Evolutionary conservation across 2,113 vertebrate species (phyloP), one percentile per base, ranked within the genome.

Genomic region (Protobothrops flavoviridis): DNA sequence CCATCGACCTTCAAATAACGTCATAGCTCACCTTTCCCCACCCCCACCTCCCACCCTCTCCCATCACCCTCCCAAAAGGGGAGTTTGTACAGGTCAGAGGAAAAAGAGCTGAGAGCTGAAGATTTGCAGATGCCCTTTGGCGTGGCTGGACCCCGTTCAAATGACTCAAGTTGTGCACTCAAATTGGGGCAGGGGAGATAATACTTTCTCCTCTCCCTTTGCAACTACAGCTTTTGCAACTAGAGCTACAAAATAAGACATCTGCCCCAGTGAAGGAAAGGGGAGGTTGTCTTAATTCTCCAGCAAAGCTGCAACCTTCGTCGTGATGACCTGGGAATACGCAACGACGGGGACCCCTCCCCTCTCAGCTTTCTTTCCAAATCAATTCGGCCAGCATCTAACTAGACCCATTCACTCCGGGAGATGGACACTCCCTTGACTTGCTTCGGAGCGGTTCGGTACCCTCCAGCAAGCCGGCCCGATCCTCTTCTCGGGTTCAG

Each of bases 1-100:
- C 23, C 0, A 33, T 29, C 88, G 93, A 97, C 96, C 96, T 96
- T 97, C 96, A 95, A 94, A 92, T 0, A 85, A 94, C 95, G 24
- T 61, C 94, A 4, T 89, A 20, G 57, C 0, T 88, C 85, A 91
- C 4, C 93, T 89, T 64, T 59, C 91, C 56, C 74, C 74, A 55
- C n/a, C 90, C 43, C 26, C 23, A 26, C 85, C 20, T 13, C 56
- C 5, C 86, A 53, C 86, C 50, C 53, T 29, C 43, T 0, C 56
- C 50, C 57, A 15, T 8, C 59, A 23, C 4, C 87, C 21, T 53
- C 39, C 52, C 64, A 3, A 48, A 52, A 13, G 61, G 21, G 29
- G 29, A 1, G 45, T 29, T 39, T 20, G 23, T 56, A 33, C 53
- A 26, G 0, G 61, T 3, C 2, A 33, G 8, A 24, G 39, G 3